Base-by-base conservation (phyloP, 2,113 vertebrate genomes). In the Cepphus grylle region DNA sequence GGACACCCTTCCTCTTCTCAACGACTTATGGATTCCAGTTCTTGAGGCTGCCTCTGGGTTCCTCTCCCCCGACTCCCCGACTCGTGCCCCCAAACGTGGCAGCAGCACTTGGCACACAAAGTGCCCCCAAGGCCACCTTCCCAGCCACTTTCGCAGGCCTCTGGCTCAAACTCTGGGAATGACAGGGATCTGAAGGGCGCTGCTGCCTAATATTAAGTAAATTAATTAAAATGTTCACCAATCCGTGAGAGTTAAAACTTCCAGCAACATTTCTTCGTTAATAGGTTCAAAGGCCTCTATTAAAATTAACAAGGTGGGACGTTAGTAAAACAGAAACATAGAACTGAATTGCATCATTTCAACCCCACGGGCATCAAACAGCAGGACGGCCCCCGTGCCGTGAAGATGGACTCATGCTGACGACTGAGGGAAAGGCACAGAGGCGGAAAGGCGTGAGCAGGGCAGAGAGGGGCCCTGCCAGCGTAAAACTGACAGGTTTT, bases 181-280 rank as follows among this genome's bases (percentile, higher is more conserved):
- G 4, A 67, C 26, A 29, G 10, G 23, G 43, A 66, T 55, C 38
- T 74, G 32, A 83, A 74, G 63, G 45, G 30, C 65, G 69, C 9
- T 92, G 71, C 81, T 85, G 55, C 50, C 70, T 79, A 81, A 52
- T 52, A 70, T 34, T 43, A 70, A 90, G 49, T 61, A 61, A 87
- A 88, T 85, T 15, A 86, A 95, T 87, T 79, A 70, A 95, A 78
- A 85, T 11, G 55, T 88, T 94, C 92, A 85, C 85, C 93, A 87
- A 92, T 81, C 81, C 50, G 0, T 36, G 63, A 81, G 77, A 90
- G 78, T 93, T 94, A 92, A 78, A 89, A 90, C 78, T 89, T 94
- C 63, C 81, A 90, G 85, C 69, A 94, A 91, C 40, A 36, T 40
- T 55, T 69, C 90, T 89, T 92, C 59, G 0, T 77, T 81, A 92